Conservation (phyloP, 2,888 invertebrate genomes). For the Neelides folsomi region DNA sequence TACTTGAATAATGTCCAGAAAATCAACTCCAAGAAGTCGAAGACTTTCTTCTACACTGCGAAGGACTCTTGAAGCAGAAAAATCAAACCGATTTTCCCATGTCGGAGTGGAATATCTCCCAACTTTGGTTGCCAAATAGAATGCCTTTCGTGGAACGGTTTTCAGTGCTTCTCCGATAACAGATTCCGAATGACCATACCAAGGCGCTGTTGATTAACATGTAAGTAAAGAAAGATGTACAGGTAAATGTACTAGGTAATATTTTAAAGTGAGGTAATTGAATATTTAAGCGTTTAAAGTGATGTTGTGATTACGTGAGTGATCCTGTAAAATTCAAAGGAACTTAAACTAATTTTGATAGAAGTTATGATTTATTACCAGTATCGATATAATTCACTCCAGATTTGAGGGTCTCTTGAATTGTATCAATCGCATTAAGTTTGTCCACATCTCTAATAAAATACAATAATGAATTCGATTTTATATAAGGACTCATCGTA, state of each 20-base stretch:
- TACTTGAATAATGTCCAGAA: slow-evolving; percentile 82
- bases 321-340: no score
- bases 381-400: slow-evolving; percentile 90
- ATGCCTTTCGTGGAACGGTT: slow-evolving; percentile 64
- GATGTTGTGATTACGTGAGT: no score
- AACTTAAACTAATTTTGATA: no score
- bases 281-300: no score
- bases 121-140: slow-evolving; percentile 82
- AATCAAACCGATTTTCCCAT: slow-evolving; percentile 58
- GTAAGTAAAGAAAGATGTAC: no score
- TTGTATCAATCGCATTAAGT: slow-evolving; percentile 47
- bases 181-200: slow-evolving; percentile 72
- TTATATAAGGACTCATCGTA: no score
- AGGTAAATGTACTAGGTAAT: no score
- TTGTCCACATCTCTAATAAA: slow-evolving; percentile 8
- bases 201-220: slow-evolving; percentile 62
- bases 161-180: slow-evolving; percentile 68
- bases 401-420: slow-evolving; percentile 55
- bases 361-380: no score
- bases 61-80: slow-evolving; percentile 57
- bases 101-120: slow-evolving; percentile 37
- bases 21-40: slow-evolving; percentile 55
- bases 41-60: slow-evolving; percentile 65
- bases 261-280: no score
- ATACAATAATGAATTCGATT: no score